Evolutionary conservation across 1,140 invertebrate species (phyloP).

Genomic region (Platyura marginata): DNA sequence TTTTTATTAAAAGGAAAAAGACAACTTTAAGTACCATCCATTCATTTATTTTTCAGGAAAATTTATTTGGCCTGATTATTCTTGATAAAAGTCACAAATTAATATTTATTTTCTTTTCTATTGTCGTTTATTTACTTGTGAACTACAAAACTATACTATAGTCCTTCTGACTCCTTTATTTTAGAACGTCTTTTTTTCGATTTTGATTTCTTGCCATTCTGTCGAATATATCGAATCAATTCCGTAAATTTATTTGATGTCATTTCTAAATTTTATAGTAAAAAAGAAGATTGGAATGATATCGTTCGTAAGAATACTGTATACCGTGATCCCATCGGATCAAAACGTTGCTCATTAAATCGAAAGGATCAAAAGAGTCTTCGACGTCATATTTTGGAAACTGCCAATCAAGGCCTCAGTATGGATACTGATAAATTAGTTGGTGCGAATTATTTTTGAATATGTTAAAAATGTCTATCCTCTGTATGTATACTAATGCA

Average conservation of each 20-base stretch:
- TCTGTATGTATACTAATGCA: too few species aligned
- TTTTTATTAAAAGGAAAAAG: too few species aligned
- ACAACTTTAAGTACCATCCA: too few species aligned
- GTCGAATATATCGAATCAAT: slow-evolving; percentile 4
- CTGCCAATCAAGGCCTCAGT: slow-evolving; percentile 33
- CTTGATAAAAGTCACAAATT: too few species aligned
- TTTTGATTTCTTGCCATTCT: neutral
- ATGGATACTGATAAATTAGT: slow-evolving; percentile 49
- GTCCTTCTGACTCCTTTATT: too few species aligned
- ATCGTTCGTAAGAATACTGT: slow-evolving; percentile 50
- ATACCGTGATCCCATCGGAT: slow-evolving; percentile 56
- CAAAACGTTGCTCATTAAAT: slow-evolving; percentile 38
- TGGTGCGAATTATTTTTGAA: slow-evolving; percentile 23
- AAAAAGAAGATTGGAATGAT: slow-evolving; percentile 71
- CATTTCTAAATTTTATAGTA: slow-evolving; percentile 15
- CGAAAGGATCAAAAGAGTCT: slow-evolving; percentile 47
- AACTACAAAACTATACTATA: too few species aligned
- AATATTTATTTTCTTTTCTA: too few species aligned
- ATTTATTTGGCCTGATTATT: too few species aligned
- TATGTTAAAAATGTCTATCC: neutral
- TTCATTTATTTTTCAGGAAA: too few species aligned
- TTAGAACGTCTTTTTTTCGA: too few species aligned
- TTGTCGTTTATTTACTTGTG: too few species aligned
- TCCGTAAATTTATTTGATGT: slow-evolving; percentile 6
- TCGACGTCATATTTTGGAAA: slow-evolving; percentile 38